Conservation (phyloP, 2,888 invertebrate species). For the Drosophila suboccidentalis region DNA sequence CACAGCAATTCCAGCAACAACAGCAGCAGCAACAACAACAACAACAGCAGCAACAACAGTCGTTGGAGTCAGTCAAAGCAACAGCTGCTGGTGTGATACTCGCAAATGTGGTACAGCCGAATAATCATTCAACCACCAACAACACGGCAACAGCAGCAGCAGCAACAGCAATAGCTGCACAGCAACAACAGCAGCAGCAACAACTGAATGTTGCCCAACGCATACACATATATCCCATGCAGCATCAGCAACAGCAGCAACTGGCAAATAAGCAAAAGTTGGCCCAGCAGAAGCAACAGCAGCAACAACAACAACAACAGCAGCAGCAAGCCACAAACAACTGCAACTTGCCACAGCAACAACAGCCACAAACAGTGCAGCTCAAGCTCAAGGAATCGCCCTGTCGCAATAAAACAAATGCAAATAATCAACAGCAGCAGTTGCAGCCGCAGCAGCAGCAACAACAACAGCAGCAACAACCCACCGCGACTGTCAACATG, state of each 20-base stretch:
- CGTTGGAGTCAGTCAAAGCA: constrained; percentile 53
- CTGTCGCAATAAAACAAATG: constrained; percentile 42
- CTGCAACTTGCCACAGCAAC: constrained; percentile 37
- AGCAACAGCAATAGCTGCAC: constrained; percentile 69
- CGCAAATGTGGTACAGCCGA: constrained; percentile 85
- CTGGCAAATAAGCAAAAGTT: constrained; percentile 45
- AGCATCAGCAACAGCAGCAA: constrained; percentile 77
- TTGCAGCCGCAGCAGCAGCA: constrained; percentile 22
- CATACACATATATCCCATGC: constrained; percentile 84
- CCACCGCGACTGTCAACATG: constrained; percentile 32
- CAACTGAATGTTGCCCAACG: constrained; percentile 74
- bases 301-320: constrained; percentile 55
- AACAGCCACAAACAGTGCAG: constrained; percentile 37
- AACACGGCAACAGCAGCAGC: constrained; percentile 74
- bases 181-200: constrained; percentile 64
- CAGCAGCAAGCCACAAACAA: constrained; percentile 43
- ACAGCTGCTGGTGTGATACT: constrained; percentile 65
- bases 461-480: constrained; percentile 46
- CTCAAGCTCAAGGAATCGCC: constrained; percentile 46
- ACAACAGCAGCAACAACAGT: constrained; percentile 45
- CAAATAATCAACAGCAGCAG: constrained; percentile 37
- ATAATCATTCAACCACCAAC: constrained; percentile 83
- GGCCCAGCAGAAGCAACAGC: constrained; percentile 69
- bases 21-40: constrained; percentile 52
- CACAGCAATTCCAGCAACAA: constrained; percentile 66